Evolutionary conservation across 2,113 vertebrate species (phyloP), one percentile per base, ranked within the genome.

Genomic region (Bambusicola thoracicus): DNA sequence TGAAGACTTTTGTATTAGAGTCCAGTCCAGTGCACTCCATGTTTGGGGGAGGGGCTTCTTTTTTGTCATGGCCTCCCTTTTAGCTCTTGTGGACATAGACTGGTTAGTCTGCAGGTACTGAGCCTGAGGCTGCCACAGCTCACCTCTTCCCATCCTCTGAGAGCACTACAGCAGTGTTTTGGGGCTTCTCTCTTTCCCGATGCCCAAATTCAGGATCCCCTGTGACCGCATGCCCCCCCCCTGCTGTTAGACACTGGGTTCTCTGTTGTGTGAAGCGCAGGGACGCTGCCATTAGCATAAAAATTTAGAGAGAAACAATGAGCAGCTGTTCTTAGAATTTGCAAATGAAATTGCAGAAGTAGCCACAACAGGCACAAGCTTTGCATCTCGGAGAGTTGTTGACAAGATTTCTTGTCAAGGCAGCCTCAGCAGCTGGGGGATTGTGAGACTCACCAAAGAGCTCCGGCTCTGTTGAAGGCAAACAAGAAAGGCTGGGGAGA

Each of bases 211-310:
- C 55, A 19, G 53, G 7, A 32, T 9, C 36, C 43, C 10, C 3
- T 8, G 6, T 61, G 25, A 43, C 12, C 13, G 4, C 9, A 13
- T 11, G 41, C 34, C 17, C 62, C 51, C 49, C 51, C 36, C 27
- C 44, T 17, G 16, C 2, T 34, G 17, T 27, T 1, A 1, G 55
- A 27, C 41, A 30, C 25, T 2, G 8, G 0, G 1, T 62, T 48
- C 68, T 24, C 59, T 48, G 48, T 41, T 8, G n/a, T 22, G 2
- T 2, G n/a, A 92, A 24, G 22, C 41, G 6, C 6, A 3, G 68
- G 43, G 63, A 51, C 40, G 12, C 49, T 80, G 49, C 76, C 44
- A 34, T 67, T 55, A 74, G 16, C 49, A 18, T 55, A 29, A 69
- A 27, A 30, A 16, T 29, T 34, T 11, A 65, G 41, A 24, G 4